Conservation (phyloP, 2,113 vertebrate species). For the Hemichromis elongatus region DNA sequence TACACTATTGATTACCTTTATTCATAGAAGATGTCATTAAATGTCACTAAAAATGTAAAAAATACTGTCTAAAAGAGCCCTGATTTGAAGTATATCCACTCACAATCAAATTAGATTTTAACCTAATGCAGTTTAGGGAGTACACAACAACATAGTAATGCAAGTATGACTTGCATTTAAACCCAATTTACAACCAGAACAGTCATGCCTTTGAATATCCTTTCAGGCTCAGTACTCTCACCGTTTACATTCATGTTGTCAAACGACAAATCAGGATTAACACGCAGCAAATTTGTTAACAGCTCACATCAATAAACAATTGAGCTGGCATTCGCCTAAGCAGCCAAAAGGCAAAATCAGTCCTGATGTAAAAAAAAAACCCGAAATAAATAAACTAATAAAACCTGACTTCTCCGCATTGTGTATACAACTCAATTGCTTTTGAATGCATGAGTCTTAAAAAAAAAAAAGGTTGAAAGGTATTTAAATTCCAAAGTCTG, state of each 20-base stretch:
- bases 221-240: slow-evolving; percentile 25
- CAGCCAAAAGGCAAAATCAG: neutral
- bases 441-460: neutral
- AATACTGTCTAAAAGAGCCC: neutral
- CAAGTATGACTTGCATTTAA: slow-evolving; percentile 1
- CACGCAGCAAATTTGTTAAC: slow-evolving; percentile 27
- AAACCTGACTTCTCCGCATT: neutral
- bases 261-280: slow-evolving; percentile 54
- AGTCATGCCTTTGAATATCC: slow-evolving; percentile 2
- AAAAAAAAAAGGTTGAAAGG: neutral
- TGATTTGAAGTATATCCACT: neutral
- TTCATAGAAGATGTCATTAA: neutral
- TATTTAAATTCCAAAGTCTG: neutral
- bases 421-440: neutral
- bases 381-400: neutral
- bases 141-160: neutral
- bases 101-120: neutral
- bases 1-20: neutral
- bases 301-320: slow-evolving; percentile 28
- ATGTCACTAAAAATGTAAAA: neutral
- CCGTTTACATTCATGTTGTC: slow-evolving; percentile 51
- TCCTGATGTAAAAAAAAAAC: neutral
- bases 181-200: slow-evolving; percentile 8
- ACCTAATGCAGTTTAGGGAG: neutral
- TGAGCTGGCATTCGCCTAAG: neutral